A percentile compares a stretch with the other conserved stretches of the same genome.
These are phyloP conservation scores for Nothobranchius kuhntae DNA, from an alignment of 2,113 vertebrate genomes.

Conservation along the genomic window DNA sequence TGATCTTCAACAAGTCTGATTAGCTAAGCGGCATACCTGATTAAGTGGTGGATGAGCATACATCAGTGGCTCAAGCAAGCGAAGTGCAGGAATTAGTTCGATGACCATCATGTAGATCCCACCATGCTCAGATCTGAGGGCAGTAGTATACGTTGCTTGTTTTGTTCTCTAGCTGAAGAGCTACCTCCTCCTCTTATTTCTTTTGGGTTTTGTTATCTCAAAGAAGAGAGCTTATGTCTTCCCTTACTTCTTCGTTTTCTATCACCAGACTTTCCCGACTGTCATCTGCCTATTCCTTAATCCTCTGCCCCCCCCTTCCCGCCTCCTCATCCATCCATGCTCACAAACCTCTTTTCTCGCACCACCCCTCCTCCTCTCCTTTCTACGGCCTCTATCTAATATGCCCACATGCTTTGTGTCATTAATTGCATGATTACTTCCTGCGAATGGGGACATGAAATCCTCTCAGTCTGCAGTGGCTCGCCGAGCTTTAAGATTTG, in stretches of 20 bases:
- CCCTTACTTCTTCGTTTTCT: slow-evolving; percentile 47
- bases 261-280: slow-evolving; percentile 46
- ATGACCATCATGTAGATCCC: no score
- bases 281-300: slow-evolving; percentile 59
- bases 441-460: slow-evolving; percentile 78
- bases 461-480: slow-evolving; percentile 69
- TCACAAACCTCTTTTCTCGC: slow-evolving; percentile 25
- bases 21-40: no score
- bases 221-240: slow-evolving; percentile 55
- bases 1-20: no score
- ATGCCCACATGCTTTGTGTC: slow-evolving; percentile 74
- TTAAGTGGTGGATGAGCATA: no score
- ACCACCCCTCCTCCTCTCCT: slow-evolving; percentile 22
- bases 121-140: no score
- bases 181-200: slow-evolving; percentile 16
- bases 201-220: slow-evolving; percentile 48
- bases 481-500: slow-evolving; percentile 68
- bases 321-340: slow-evolving; percentile 30
- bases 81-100: no score
- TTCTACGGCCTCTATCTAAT: slow-evolving; percentile 69
- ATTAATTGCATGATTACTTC: slow-evolving; percentile 81
- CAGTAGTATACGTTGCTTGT: background rate
- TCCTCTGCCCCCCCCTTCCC: slow-evolving; percentile 18
- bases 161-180: slow-evolving; percentile 14
- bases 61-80: no score